Evolutionary conservation across 2,888 invertebrate genomes (phyloP), one percentile per base, ranked within the genome.

Genomic region (Operophtera brumata): DNA sequence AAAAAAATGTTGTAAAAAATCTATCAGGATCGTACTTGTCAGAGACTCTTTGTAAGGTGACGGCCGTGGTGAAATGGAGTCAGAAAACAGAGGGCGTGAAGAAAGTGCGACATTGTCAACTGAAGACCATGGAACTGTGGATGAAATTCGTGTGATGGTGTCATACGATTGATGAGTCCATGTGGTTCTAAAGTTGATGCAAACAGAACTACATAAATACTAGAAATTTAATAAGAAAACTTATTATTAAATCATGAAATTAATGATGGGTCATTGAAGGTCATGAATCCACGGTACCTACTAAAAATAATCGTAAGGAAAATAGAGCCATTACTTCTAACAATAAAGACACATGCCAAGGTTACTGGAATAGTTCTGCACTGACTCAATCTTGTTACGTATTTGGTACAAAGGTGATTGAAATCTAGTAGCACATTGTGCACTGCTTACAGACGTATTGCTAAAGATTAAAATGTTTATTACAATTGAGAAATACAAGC

Each of bases 1-100:
- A 54, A 62, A 68, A 65, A 80, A 84, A 80, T 77, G 71, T 66
- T 60, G 67, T 74, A 87, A 86, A 86, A 89, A 89, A 88, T 89
- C 86, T 86, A 88, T 89, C 87, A 86, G 86, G 85, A 79, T 74
- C 73, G 80, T 72, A 66, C 60, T 84, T 86, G 90, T 88, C 90
- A 89, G 84, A 69, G 55, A 56, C 36, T 65, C 66, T 78, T 90
- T 90, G 87, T 90, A 57, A 57, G 57, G 52, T 72, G 88, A 88
- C 81, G 82, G 80, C 76, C 88, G 84, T 86, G 68, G 80, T 80
- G 67, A 85, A 86, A 80, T 66, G 73, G 59, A 70, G 70, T 76
- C 77, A 77, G 79, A 80, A 78, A 78, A 84, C 81, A 84, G 75
- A 80, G 74, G 73, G 56, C 81, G 78, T 83, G 78, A 75, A 80